phyloP scores from a whole-genome alignment of 1,140 invertebrate genomes.

The Drosophila saltans region DNA sequence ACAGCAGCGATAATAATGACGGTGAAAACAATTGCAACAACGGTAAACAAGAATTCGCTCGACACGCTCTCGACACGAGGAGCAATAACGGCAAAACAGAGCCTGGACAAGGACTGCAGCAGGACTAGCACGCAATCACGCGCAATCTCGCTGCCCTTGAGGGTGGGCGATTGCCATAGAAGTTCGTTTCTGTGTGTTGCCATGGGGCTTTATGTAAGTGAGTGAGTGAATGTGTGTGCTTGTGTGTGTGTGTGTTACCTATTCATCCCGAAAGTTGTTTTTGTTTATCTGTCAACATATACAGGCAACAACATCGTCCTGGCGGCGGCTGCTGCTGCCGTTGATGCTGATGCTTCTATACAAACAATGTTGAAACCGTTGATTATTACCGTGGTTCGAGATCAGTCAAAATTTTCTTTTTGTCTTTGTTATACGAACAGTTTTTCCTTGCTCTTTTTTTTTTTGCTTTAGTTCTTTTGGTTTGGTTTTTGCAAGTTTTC shows the following conservation, averaged over 20 bases:
- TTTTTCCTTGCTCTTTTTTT: too few relatives aligned
- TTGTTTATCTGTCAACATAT: slow-evolving; percentile 80
- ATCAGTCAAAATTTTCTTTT: not conserved
- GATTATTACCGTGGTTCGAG: not conserved
- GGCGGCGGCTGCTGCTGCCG: not conserved
- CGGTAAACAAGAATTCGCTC: slow-evolving; percentile 77
- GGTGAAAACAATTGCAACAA: slow-evolving; percentile 78
- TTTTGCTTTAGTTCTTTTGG: too few relatives aligned
- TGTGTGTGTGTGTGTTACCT: slow-evolving; percentile 53
- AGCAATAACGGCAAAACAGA: slow-evolving; percentile 21
- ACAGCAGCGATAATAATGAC: slow-evolving; percentile 73
- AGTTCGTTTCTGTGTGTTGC: slow-evolving; percentile 61
- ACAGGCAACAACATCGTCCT: slow-evolving; percentile 58
- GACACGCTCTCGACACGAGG: slow-evolving; percentile 71
- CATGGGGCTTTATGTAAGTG: slow-evolving; percentile 74
- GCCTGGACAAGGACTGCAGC: slow-evolving; percentile 40
- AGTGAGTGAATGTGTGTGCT: slow-evolving; percentile 50
- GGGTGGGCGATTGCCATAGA: slow-evolving; percentile 11
- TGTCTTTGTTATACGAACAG: too few relatives aligned
- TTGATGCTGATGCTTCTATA: not conserved
- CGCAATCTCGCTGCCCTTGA: slow-evolving; percentile 23
- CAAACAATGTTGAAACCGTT: not conserved
- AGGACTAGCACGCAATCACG: slow-evolving; percentile 70
- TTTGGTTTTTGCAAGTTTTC: too few relatives aligned
- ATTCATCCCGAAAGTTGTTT: slow-evolving; percentile 73